Evolutionary conservation across 2,113 vertebrate genomes (phyloP).

Genomic region (Tragelaphus scriptus): DNA sequence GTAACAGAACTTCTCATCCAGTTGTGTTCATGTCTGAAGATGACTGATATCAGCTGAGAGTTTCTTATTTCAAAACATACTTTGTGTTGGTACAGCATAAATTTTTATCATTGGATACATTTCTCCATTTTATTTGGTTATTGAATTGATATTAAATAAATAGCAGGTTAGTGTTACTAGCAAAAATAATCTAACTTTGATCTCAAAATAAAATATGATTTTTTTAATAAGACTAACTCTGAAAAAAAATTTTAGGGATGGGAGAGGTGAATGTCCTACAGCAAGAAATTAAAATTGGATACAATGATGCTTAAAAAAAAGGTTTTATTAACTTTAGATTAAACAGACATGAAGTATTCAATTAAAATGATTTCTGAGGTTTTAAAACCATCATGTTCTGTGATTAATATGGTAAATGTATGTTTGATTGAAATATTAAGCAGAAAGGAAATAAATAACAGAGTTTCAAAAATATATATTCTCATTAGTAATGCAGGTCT

Average conservation of each 20-base stretch:
- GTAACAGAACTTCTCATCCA: not conserved
- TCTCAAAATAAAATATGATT: conserved; percentile 41
- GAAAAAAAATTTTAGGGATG: not conserved
- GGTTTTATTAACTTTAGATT: conserved; percentile 73
- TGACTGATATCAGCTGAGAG: not conserved
- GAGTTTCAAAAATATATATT: conserved; percentile 70
- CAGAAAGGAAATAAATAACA: conserved; percentile 72
- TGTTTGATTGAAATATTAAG: conserved; percentile 75
- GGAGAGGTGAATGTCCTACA: conserved; percentile 51
- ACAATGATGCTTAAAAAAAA: conserved; percentile 50
- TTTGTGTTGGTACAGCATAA: not conserved
- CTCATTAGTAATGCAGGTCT: conserved; percentile 69
- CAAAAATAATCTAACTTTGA: conserved; percentile 11
- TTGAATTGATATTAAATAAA: conserved; percentile 20
- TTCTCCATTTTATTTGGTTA: not conserved
- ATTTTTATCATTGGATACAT: not conserved
- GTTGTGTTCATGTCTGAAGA: not conserved
- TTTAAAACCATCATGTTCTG: conserved; percentile 67
- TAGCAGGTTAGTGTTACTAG: not conserved
- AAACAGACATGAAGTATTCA: conserved; percentile 63
- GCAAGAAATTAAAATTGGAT: conserved; percentile 75
- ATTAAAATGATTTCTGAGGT: conserved; percentile 76
- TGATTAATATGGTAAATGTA: conserved; percentile 71
- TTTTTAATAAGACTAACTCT: not conserved
- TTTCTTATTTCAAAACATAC: conserved; percentile 14